These are phyloP conservation scores for Julus scandinavius DNA, from an alignment of 2,888 invertebrate genomes.

Conservation along the genomic window DNA sequence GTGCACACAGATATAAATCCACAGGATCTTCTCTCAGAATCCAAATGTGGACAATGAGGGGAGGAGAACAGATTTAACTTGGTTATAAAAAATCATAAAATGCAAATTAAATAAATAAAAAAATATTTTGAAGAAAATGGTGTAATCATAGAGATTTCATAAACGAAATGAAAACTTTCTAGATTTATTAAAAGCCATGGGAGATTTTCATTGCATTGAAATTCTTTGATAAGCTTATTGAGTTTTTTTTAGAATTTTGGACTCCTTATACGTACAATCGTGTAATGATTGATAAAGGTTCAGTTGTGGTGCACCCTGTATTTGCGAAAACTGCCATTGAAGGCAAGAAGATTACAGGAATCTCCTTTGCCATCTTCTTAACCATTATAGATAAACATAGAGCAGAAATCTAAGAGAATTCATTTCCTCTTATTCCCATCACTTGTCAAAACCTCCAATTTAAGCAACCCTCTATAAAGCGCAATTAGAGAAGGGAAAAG, in stretches of 20 bases:
- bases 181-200: neutral
- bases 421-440: constrained; percentile 43
- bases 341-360: neutral
- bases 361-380: constrained; percentile 31
- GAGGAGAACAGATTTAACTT: neutral
- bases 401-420: constrained; percentile 5
- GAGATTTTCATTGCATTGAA: neutral
- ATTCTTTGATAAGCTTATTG: too few species aligned
- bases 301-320: neutral
- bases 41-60: neutral
- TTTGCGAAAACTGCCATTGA: neutral
- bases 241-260: too few species aligned
- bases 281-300: too few species aligned
- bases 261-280: too few species aligned
- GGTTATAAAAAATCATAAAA: neutral
- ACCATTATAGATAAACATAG: constrained; percentile 3
- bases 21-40: neutral
- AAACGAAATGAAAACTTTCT: neutral
- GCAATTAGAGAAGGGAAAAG: constrained; percentile 16
- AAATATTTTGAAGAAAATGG: neutral
- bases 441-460: constrained; percentile 45
- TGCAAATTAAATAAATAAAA: neutral
- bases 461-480: neutral
- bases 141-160: neutral
- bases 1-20: neutral